Base-by-base conservation (phyloP, 2,888 invertebrate genomes). In the Rapana venosa region DNA sequence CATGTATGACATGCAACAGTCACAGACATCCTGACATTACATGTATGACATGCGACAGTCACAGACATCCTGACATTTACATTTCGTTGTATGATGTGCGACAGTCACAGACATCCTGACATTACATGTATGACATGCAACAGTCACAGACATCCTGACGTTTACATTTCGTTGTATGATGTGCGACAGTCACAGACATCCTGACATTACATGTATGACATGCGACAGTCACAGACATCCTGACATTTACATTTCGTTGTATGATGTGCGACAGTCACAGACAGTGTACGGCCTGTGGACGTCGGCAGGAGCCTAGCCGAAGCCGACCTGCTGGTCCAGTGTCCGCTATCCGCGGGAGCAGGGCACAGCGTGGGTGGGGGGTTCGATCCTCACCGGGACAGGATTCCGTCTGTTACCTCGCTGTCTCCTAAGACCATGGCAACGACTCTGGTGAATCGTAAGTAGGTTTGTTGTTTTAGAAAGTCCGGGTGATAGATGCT, bases 141-240 rank as follows among this genome's bases (percentile, higher is more conserved):
- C 77, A 79, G 77, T 79, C 32, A 79, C 77, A 15, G 35, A 79
- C 77, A 79, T n/a, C n/a, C n/a, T n/a, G n/a, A n/a, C n/a, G n/a
- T n/a, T n/a, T n/a, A n/a, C n/a, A n/a, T n/a, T 47, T 47, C 4
- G 47, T 8, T 47, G 47, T 47, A 47, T 47, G 47, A 61, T 22
- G 61, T 74, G 74, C 32, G 30, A 8, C 77, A 79, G 77, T 79
- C 32, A 79, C 77, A 15, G 35, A 79, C 77, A 79, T 47, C 8
- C 4, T n/a, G n/a, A n/a, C n/a, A n/a, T n/a, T n/a, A n/a, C 4
- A 2, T 47, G 47, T 47, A 47, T 47, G 47, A 61, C 15, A 13
- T 74, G 74, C 32, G 30, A 8, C 77, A 79, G 77, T 79, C 32
- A 79, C 77, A 15, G 35, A 79, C 77, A 79, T n/a, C n/a, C n/a